Evolutionary conservation across 2,888 invertebrate species (phyloP), one percentile per base, ranked within the genome.

Genomic region (Latrodectus elegans): DNA sequence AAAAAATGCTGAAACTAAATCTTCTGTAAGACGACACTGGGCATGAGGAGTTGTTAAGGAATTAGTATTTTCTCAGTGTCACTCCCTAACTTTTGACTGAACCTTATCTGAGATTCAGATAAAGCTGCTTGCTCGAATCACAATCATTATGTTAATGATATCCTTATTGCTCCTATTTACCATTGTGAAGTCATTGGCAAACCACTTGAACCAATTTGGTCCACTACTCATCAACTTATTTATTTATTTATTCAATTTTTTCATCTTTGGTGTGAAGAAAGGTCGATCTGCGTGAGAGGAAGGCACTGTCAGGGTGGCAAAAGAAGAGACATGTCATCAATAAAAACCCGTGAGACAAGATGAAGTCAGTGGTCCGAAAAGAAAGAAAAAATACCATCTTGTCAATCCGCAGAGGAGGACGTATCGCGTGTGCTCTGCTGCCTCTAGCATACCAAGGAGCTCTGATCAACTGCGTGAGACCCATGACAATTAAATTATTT

Each of bases 231-330:
- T 77, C 83, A 77, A 77, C 64, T 64, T 77, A 26, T n/a, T 49
- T 17, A 8, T 17, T 38, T 38, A 38, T 38, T 38, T 38, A 38
- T 38, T 38, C 38, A 38, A 38, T 6, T 38, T 38, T 38, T 38
- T 53, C 70, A 76, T 84, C 76, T 84, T 76, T 84, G 83, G 83
- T 71, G 83, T 77, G 83, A 84, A 84, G n/a, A 77, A 84, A 55
- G 83, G 64, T 51, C 71, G 64, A 68, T 64, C 77, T 84, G 83
- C 76, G 83, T 84, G 83, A 76, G 68, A 84, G 83, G 55, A 80
- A 60, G 17, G 79, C 51, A 60, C 79, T 80, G 17, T n/a, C 65
- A 77, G 83, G 83, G 77, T 84, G 83, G 83, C 77, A 76, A 15
- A 49, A 26, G 22, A 38, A 11, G 38, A 64, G 76, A 77, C n/a